These are phyloP conservation scores for Centropristis striata DNA, from an alignment of 2,113 vertebrate genomes.

Conservation along the genomic window DNA sequence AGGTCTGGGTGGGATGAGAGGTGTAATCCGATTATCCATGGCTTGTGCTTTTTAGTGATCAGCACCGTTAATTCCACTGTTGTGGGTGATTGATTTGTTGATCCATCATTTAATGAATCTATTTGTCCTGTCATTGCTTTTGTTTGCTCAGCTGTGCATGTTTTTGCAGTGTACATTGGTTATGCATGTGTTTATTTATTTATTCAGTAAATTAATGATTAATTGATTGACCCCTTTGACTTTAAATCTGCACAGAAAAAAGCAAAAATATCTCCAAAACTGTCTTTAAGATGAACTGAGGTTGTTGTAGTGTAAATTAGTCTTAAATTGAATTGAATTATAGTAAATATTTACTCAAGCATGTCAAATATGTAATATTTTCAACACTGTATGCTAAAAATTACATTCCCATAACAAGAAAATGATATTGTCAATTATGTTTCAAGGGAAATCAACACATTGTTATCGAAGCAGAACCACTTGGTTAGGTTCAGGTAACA, in stretches of 20 bases:
- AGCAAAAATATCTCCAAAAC: too few relatives aligned
- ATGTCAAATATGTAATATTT: too few relatives aligned
- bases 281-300: too few relatives aligned
- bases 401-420: too few relatives aligned
- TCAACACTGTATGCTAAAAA: too few relatives aligned
- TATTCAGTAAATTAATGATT: not conserved
- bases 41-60: slow-evolving; percentile 23
- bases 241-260: not conserved
- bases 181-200: not conserved
- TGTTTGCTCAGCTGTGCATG: not conserved
- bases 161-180: not conserved
- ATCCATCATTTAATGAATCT: slow-evolving; percentile 15
- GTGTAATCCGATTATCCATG: slow-evolving; percentile 43
- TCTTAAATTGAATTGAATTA: too few relatives aligned
- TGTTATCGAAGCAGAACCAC: too few relatives aligned
- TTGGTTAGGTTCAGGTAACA: too few relatives aligned
- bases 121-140: not conserved
- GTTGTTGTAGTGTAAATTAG: too few relatives aligned
- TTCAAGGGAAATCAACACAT: too few relatives aligned
- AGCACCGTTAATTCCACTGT: slow-evolving; percentile 16
- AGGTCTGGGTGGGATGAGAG: slow-evolving; percentile 34
- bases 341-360: too few relatives aligned
- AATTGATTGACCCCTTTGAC: not conserved
- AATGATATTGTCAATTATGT: too few relatives aligned
- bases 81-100: slow-evolving; percentile 31